Evolutionary conservation across 2,888 invertebrate species (phyloP).

Genomic region (Apodemia duryi): DNA sequence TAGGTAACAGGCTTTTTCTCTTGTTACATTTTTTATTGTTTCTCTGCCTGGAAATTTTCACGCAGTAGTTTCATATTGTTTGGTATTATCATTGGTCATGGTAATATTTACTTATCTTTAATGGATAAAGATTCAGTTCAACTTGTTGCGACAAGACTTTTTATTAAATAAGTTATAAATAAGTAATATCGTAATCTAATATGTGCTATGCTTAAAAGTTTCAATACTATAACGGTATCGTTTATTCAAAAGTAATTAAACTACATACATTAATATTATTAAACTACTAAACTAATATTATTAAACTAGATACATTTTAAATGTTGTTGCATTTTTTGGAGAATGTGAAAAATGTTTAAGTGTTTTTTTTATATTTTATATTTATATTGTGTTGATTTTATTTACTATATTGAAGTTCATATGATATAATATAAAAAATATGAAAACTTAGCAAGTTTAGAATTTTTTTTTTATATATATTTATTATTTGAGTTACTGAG

Average conservation of each 20-base stretch:
- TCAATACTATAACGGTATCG: background rate
- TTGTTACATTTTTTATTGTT: constrained; percentile 16
- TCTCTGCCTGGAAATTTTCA: background rate
- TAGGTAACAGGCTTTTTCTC: constrained; percentile 19
- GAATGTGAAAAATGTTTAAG: background rate
- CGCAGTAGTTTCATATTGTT: constrained; percentile 8
- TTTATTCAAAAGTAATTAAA: background rate
- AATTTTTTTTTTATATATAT: too few relatives aligned
- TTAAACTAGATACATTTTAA: background rate
- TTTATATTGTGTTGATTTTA: background rate
- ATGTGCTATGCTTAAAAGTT: background rate
- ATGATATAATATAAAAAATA: too few relatives aligned
- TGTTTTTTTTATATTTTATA: background rate
- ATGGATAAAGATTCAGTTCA: background rate
- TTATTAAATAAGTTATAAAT: background rate
- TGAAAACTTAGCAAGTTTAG: too few relatives aligned
- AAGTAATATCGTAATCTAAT: background rate
- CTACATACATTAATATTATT: too few relatives aligned
- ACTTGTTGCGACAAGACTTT: background rate
- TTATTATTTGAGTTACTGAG: too few relatives aligned
- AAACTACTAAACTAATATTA: too few relatives aligned
- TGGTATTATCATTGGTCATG: too few relatives aligned
- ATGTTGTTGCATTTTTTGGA: background rate
- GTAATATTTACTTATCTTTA: constrained; percentile 6
- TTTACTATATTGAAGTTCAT: background rate